Evolutionary conservation across 1,140 invertebrate genomes (phyloP).

Genomic region (Antheraea pernyi): DNA sequence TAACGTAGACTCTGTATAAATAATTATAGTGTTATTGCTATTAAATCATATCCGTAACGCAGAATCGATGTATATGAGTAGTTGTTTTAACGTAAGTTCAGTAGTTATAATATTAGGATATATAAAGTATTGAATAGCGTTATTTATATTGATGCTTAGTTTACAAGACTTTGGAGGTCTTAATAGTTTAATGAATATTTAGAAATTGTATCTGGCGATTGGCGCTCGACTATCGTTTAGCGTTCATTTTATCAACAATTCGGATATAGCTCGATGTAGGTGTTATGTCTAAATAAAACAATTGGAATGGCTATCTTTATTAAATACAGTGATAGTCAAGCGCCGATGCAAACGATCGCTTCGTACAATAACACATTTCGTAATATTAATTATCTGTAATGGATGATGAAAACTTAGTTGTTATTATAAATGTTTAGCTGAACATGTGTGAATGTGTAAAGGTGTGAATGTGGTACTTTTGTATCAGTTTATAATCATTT

Average conservation of each 20-base stretch:
- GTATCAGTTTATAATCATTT: constrained; percentile 42
- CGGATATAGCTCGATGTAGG: no score
- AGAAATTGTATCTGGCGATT: constrained; percentile 60
- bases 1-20: constrained; percentile 59
- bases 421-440: constrained; percentile 78
- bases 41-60: constrained; percentile 62
- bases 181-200: constrained; percentile 67
- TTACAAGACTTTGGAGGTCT: constrained; percentile 70
- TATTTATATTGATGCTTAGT: constrained; percentile 77
- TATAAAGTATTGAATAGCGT: constrained; percentile 68
- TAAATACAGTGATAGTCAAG: constrained; percentile 45
- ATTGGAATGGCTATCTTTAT: neutral
- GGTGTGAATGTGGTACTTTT: constrained; percentile 66
- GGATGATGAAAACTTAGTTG: constrained; percentile 70
- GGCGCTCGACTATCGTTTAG: constrained; percentile 52
- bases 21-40: constrained; percentile 36
- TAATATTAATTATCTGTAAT: constrained; percentile 64
- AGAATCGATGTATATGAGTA: constrained; percentile 61
- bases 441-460: constrained; percentile 69
- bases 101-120: constrained; percentile 68
- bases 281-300: neutral
- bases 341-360: constrained; percentile 53
- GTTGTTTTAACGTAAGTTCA: constrained; percentile 60
- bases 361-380: constrained; percentile 61
- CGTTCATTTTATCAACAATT: no score